Conservation (phyloP, 35 echinoderm and acorn worm genomes). For the Acanthaster planci region DNA sequence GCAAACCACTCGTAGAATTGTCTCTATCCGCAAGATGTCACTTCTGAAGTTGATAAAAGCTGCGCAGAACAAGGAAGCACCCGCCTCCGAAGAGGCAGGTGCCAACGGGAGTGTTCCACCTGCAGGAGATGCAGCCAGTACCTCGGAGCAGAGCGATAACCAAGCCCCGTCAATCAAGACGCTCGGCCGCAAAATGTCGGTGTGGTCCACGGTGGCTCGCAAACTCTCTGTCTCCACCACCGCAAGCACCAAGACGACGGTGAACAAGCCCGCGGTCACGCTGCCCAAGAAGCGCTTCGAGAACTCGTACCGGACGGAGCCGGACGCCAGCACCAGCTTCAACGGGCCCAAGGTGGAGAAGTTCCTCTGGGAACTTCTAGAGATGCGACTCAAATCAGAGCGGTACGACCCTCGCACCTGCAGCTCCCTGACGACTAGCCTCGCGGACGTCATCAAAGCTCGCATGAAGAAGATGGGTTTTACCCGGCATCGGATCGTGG, state of each 20-base stretch:
- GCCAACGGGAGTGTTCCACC: not conserved
- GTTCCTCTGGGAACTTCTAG: constrained; percentile 62
- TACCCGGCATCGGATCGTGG: constrained; percentile 72
- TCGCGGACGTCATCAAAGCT: constrained; percentile 83
- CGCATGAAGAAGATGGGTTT: constrained; percentile 79
- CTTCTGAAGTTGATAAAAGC: constrained; percentile 3
- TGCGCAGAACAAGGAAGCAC: not conserved
- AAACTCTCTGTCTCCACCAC: constrained; percentile 11
- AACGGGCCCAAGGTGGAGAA: constrained; percentile 55
- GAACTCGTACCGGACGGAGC: constrained; percentile 74
- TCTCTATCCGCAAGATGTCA: not conserved
- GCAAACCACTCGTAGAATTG: no score
- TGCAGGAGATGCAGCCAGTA: not conserved
- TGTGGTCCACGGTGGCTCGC: constrained; percentile 67
- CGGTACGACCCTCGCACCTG: constrained; percentile 54
- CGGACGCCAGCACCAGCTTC: constrained; percentile 53
- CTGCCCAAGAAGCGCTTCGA: constrained; percentile 60
- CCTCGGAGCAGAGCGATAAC: not conserved
- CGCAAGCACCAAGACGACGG: constrained; percentile 1
- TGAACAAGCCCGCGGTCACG: constrained; percentile 33
- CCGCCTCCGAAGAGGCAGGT: not conserved
- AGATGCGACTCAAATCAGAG: constrained; percentile 63
- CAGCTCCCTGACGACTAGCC: constrained; percentile 49
- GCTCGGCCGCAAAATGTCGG: constrained; percentile 37
- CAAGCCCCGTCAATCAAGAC: not conserved